These are phyloP conservation scores for Anniella stebbinsi DNA, from an alignment of 2,797 vertebrate species.

Conservation along the genomic window DNA sequence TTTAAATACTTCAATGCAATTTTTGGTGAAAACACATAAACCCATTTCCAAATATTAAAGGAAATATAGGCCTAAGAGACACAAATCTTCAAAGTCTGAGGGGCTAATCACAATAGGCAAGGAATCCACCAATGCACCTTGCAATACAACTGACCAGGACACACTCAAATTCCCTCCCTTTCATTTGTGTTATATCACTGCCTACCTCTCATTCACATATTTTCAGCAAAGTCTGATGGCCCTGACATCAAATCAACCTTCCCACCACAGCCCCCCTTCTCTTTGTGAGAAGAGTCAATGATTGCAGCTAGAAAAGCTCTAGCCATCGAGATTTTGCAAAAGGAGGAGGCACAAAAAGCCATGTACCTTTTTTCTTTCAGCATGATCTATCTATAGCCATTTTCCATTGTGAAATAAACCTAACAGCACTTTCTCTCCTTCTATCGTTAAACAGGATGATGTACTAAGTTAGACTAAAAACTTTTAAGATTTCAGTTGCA, in stretches of 20 bases:
- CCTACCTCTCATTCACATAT: no score
- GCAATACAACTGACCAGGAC: background rate
- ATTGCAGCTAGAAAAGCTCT: background rate
- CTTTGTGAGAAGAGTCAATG: background rate
- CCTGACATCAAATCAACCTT: background rate
- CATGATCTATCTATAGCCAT: background rate
- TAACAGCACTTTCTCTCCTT: background rate
- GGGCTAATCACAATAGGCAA: background rate
- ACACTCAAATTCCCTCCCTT: background rate
- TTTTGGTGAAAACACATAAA: background rate
- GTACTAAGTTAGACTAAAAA: background rate
- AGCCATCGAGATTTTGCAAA: background rate
- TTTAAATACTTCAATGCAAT: background rate
- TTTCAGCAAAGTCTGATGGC: background rate
- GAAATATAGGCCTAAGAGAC: background rate
- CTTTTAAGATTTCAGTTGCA: background rate
- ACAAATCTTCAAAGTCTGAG: background rate
- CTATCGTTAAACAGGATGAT: background rate
- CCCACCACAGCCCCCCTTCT: no score
- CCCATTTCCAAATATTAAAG: background rate
- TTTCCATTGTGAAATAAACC: background rate
- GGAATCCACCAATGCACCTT: background rate
- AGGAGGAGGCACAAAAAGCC: background rate
- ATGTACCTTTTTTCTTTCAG: background rate
- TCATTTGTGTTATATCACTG: no score